Evolutionary conservation across 2,797 vertebrate genomes (phyloP).

Genomic region (Pachyuromys duprasi): DNA sequence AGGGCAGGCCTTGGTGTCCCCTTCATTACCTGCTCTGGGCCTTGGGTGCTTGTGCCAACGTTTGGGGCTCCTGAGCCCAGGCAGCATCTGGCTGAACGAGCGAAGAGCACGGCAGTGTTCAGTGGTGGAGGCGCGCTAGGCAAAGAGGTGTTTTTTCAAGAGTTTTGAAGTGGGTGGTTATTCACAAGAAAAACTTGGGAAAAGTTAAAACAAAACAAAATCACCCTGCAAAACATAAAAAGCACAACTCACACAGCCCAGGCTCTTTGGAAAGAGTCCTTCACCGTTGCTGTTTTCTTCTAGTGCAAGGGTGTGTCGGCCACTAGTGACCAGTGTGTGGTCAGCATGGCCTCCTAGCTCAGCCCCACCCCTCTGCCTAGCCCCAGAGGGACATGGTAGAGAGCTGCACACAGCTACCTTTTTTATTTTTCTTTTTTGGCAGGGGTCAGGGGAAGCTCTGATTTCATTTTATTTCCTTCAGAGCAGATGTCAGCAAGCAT

Average conservation of each 20-base stretch:
- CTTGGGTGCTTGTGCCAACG: neutral
- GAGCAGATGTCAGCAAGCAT: neutral
- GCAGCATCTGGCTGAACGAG: neutral
- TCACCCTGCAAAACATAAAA: neutral
- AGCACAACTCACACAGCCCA: accelerated
- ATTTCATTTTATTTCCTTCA: neutral
- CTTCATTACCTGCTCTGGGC: neutral
- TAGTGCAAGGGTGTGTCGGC: neutral
- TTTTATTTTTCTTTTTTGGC: neutral
- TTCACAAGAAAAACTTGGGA: neutral
- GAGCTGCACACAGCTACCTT: neutral
- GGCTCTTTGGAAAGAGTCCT: neutral
- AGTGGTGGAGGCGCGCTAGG: neutral
- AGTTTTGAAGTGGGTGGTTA: neutral
- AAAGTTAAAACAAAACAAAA: neutral
- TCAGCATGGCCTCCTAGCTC: neutral
- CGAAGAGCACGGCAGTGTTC: neutral
- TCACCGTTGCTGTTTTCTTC: neutral
- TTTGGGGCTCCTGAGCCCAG: neutral
- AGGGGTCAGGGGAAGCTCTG: no score
- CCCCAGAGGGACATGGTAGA: neutral
- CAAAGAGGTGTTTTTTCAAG: neutral
- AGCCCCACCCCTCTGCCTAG: neutral
- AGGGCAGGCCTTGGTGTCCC: neutral
- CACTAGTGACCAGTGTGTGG: neutral